Evolutionary conservation across 2,888 invertebrate genomes (phyloP).

Genomic region (Dryobota labecula): DNA sequence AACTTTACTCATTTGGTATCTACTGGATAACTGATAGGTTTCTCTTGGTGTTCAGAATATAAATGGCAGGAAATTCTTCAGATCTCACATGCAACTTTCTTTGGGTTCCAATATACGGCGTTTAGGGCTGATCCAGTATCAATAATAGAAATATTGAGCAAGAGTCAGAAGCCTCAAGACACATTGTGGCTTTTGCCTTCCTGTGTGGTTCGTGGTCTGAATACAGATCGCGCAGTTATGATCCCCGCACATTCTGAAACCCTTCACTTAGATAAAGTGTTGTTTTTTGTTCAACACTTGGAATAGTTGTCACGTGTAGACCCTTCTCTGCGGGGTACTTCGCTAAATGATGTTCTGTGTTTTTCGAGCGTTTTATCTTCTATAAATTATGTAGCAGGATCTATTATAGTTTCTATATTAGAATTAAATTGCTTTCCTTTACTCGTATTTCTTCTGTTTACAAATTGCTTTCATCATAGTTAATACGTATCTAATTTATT

Average conservation of each 20-base stretch:
- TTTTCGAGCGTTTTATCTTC: slow-evolving; percentile 49
- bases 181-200: slow-evolving; percentile 87
- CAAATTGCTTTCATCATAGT: slow-evolving; percentile 19
- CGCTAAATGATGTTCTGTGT: slow-evolving; percentile 61
- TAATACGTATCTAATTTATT: neutral
- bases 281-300: slow-evolving; percentile 75
- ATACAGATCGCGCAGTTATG: slow-evolving; percentile 80
- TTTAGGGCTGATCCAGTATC: slow-evolving; percentile 72
- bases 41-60: slow-evolving; percentile 47
- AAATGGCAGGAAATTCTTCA: slow-evolving; percentile 44
- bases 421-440: slow-evolving; percentile 13
- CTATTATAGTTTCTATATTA: slow-evolving; percentile 16
- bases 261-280: slow-evolving; percentile 79
- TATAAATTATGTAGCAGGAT: slow-evolving; percentile 50
- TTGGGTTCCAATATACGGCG: slow-evolving; percentile 65
- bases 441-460: slow-evolving; percentile 15
- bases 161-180: slow-evolving; percentile 83
- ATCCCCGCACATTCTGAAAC: slow-evolving; percentile 75
- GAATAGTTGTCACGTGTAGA: slow-evolving; percentile 75
- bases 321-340: slow-evolving; percentile 62
- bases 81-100: slow-evolving; percentile 50
- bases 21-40: slow-evolving; percentile 48
- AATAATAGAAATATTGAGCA: slow-evolving; percentile 86
- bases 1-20: slow-evolving; percentile 56
- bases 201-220: slow-evolving; percentile 77